Percentiles rank a stretch among this genome's conserved stretches.
These are phyloP conservation scores for Salminus brasiliensis DNA, from an alignment of 2,113 vertebrate genomes.

Conservation along the genomic window DNA sequence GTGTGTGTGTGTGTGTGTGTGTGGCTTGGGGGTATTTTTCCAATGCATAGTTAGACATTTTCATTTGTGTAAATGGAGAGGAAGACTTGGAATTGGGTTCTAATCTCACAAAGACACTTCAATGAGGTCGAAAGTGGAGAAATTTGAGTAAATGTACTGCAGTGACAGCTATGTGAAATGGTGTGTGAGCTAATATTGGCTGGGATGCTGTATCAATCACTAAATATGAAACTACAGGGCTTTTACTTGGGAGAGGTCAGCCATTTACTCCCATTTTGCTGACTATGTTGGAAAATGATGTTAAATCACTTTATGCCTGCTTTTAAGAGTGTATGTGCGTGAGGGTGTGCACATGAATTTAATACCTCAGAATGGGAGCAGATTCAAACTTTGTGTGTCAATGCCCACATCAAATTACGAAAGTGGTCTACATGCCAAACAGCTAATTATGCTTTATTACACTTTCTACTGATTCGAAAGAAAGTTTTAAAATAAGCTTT, in stretches of 20 bases:
- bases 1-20: too few relatives aligned
- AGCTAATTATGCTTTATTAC: not conserved
- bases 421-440: not conserved
- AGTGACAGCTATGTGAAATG: constrained; percentile 16
- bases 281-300: not conserved
- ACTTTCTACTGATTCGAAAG: not conserved
- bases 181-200: not conserved
- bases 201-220: constrained; percentile 1
- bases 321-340: not conserved
- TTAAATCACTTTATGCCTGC: constrained; percentile 18
- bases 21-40: too few relatives aligned
- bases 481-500: not conserved
- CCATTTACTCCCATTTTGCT: constrained; percentile 11
- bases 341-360: not conserved
- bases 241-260: constrained; percentile 3
- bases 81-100: not conserved
- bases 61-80: not conserved
- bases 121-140: not conserved
- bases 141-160: not conserved
- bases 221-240: constrained; percentile 6
- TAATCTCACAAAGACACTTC: not conserved
- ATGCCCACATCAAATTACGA: not conserved
- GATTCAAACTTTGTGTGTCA: not conserved
- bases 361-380: not conserved
- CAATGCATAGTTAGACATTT: not conserved